Conservation (phyloP, 2,888 invertebrate genomes). For the Macaria liturata region DNA sequence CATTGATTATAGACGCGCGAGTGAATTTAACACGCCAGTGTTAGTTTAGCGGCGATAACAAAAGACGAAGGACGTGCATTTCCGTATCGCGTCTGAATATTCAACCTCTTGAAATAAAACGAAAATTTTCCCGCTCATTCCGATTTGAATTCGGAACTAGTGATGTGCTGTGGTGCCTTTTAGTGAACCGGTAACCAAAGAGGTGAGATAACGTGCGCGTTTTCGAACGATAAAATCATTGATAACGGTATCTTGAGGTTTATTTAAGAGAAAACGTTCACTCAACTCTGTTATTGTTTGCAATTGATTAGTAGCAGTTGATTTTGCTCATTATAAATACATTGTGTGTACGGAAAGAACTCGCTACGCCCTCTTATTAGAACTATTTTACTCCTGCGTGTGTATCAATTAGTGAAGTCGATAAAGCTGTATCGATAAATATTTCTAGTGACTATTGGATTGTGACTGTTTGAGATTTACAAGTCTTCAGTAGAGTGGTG, state of each 20-base stretch:
- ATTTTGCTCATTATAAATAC: constrained; percentile 46
- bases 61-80: constrained; percentile 61
- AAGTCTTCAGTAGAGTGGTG: constrained; percentile 2
- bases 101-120: neutral
- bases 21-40: constrained; percentile 54
- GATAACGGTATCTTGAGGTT: constrained; percentile 42
- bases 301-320: constrained; percentile 45
- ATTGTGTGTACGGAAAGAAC: constrained; percentile 44
- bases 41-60: constrained; percentile 70
- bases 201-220: constrained; percentile 19
- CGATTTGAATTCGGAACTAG: constrained; percentile 30
- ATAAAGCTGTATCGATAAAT: neutral
- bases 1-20: constrained; percentile 54
- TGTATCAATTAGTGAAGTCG: constrained; percentile 23
- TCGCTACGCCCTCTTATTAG: constrained; percentile 48
- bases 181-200: constrained; percentile 12
- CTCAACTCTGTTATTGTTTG: constrained; percentile 34
- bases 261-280: constrained; percentile 42
- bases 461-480: neutral
- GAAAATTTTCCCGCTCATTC: neutral
- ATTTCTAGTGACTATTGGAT: constrained; percentile 2
- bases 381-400: constrained; percentile 44
- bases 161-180: constrained; percentile 30
- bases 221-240: constrained; percentile 18
- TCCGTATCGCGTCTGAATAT: constrained; percentile 30